These are phyloP conservation scores for Trachemys scripta DNA, from an alignment of 2,113 vertebrate genomes.

Conservation along the genomic window DNA sequence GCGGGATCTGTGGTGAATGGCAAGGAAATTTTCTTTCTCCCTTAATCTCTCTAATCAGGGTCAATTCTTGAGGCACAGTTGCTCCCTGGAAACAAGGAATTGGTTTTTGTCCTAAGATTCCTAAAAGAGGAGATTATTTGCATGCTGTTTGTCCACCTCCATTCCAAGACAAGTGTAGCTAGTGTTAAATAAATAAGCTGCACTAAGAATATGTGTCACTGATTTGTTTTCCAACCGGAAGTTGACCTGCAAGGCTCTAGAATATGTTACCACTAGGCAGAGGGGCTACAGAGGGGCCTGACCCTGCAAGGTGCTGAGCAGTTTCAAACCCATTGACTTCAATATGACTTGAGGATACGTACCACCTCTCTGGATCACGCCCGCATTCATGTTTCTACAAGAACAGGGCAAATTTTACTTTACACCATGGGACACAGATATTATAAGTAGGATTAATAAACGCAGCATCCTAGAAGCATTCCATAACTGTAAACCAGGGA, in stretches of 20 bases:
- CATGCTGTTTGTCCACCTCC: not conserved
- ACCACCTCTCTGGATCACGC: not conserved
- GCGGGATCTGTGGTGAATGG: not conserved
- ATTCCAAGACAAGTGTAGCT: not conserved
- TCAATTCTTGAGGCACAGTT: not conserved
- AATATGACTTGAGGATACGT: not conserved
- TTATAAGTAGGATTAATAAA: not conserved
- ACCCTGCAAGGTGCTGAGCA: not conserved
- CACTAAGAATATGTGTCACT: not conserved
- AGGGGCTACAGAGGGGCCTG: not conserved
- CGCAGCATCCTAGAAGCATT: not conserved
- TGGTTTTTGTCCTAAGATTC: not conserved
- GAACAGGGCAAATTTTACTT: not conserved
- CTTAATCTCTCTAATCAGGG: fast-evolving
- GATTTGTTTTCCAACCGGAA: not conserved
- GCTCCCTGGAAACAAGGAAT: not conserved
- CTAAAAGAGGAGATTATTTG: not conserved
- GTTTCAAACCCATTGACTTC: not conserved
- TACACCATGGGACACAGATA: not conserved
- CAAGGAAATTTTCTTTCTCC: not conserved
- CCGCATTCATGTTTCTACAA: not conserved
- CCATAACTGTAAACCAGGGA: not conserved
- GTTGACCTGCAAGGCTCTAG: not conserved
- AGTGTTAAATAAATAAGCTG: not conserved
- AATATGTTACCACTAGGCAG: not conserved